Evolutionary conservation across 2,113 vertebrate genomes (phyloP), one percentile per base, ranked within the genome.

Genomic region (Pelecanoides urinatrix): DNA sequence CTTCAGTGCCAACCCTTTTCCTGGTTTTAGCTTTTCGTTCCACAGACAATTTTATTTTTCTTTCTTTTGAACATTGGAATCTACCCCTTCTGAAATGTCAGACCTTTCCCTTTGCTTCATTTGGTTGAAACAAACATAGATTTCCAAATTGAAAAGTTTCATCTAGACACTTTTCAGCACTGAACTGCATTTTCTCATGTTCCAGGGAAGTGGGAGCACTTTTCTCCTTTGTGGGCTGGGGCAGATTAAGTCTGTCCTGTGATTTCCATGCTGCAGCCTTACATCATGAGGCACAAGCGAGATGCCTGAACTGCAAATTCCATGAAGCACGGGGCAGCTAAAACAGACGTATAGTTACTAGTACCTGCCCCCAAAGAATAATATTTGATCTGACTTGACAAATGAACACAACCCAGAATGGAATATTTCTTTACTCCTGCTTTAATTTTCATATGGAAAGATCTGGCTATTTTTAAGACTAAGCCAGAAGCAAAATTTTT

Each of bases 281-380:
- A 62, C 49, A 66, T 19, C 21, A 27, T 0, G 0, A 86, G 34
- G 11, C 17, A 88, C 13, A 72, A 72, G 21, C 2, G 4, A 77
- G 40, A 56, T 27, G 13, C 40, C 65, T 84, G 55, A 84, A 81
- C 18, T 59, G 34, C 36, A 86, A 21, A 27, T 63, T 77, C 44
- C 8, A 5, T 25, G 83, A 84, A 65, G 65, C 9, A 61, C 44
- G 34, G 10, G 23, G 20, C 16, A 86, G 82, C 36, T 29, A 16
- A 72, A 88, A 67, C 6, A 40, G 19, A 42, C 1, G 1, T 32
- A 30, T 10, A 55, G 5, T 20, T 50, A 75, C 9, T 32, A 38
- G 5, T 66, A 70, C 5, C 8, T 61, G 12, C 32, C 12, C 23
- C 18, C 34, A 68, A 34, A 82, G 26, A 67, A 66, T 29, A 81